These are phyloP conservation scores for Onychorhynchus coronatus DNA, from an alignment of 2,113 vertebrate species.

Conservation along the genomic window DNA sequence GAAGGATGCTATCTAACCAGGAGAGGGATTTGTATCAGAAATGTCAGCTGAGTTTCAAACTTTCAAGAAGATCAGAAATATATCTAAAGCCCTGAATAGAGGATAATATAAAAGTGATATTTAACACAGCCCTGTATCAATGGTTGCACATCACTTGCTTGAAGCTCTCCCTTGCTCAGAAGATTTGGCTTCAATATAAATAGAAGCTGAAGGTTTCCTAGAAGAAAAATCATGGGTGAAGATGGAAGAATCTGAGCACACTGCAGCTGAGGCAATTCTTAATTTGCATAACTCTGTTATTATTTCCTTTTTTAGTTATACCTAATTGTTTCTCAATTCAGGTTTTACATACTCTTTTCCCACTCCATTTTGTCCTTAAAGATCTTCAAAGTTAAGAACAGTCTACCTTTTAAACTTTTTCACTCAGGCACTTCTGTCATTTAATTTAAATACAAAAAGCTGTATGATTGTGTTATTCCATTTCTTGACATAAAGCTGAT, in stretches of 20 bases:
- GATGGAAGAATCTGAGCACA: neutral
- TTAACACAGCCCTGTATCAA: neutral
- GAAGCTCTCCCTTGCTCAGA: neutral
- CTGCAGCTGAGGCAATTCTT: neutral
- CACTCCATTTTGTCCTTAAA: neutral
- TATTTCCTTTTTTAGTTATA: neutral
- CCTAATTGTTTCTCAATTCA: neutral
- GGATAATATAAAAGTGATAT: neutral
- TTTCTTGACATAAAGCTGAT: neutral
- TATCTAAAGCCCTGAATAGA: neutral
- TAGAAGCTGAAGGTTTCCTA: neutral
- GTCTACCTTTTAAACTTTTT: neutral
- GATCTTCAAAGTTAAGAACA: neutral
- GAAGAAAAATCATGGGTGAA: neutral
- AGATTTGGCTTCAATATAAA: neutral
- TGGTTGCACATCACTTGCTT: neutral
- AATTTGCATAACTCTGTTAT: neutral
- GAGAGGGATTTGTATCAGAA: neutral
- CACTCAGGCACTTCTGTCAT: neutral
- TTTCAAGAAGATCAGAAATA: neutral
- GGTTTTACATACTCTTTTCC: neutral
- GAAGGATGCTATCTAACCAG: neutral
- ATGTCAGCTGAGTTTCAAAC: neutral
- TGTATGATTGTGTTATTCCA: neutral
- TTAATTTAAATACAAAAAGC: neutral